Evolutionary conservation across 2,113 vertebrate genomes (phyloP), one percentile per base, ranked within the genome.

Genomic region (Lethenteron camtschaticum): DNA sequence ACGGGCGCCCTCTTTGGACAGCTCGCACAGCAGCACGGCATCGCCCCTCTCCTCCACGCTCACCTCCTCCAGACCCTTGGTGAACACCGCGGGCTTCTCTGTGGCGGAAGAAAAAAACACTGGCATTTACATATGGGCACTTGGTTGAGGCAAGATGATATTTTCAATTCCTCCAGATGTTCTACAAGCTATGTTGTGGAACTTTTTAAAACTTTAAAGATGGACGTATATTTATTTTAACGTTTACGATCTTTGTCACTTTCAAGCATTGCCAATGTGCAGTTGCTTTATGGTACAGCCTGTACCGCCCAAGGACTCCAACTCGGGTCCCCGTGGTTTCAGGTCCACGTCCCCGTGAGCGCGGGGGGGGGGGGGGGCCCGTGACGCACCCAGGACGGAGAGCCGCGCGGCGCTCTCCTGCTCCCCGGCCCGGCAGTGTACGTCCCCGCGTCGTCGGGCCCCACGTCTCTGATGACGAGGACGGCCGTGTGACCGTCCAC

Each of bases 401-500:
- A 99, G 80, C 0, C 68, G 81, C 3, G 87, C 82, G 68, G 85
- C 85, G 4, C 82, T 88, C 77, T 87, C 80, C 0, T 86, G 83
- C 0, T 76, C 81, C 57, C 84, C 90, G 0, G 85, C 84, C 76
- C 74, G 82, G 79, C 90, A 96, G 79, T 75, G 76, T 96, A 99
- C 68, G 84, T 72, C 0, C 87, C 94, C 0, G 82, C 81, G 4
- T 99, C 94, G 1, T 83, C 80, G 0, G 84, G 79, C 0, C 76
- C 81, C 68, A 92, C 76, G 41, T 76, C 79, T 71, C 86, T 71
- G 69, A 99, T 81, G 10, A 12, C 4, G 13, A 68, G 68, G 1
- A 72, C 68, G 4, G 70, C 73, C 1, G 58, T 66, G n/a, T n/a
- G 69, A 11, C 69, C 73, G 16, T 14, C 68, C 58, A 76, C 72